A percentile compares a stretch with the other conserved stretches of the same genome.
These are phyloP conservation scores for Galerucella pusilla DNA, from an alignment of 2,888 invertebrate genomes.

Conservation along the genomic window DNA sequence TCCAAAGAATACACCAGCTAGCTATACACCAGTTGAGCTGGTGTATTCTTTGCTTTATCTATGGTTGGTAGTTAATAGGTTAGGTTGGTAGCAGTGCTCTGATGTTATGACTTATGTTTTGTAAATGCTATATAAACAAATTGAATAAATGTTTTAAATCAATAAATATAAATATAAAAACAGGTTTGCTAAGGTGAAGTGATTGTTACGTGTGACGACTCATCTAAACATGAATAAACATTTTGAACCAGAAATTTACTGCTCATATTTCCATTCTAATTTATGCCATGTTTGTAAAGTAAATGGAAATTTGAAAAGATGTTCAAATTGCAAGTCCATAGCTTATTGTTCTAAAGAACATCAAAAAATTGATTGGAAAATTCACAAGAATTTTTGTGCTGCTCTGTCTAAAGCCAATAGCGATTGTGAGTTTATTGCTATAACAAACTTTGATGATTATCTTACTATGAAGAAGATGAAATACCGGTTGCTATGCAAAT, in stretches of 20 bases:
- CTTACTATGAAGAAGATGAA: conserved; percentile 31
- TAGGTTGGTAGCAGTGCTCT: too few species aligned
- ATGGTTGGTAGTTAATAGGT: too few species aligned
- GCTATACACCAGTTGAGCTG: too few species aligned
- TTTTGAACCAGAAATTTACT: conserved; percentile 17
- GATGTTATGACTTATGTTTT: too few species aligned
- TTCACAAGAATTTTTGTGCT: conserved; percentile 74
- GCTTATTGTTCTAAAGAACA: conserved; percentile 85
- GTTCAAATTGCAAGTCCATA: conserved; percentile 77
- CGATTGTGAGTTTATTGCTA: conserved; percentile 13
- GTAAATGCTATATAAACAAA: too few species aligned
- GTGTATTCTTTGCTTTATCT: too few species aligned
- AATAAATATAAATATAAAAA: too few species aligned
- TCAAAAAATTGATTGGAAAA: conserved; percentile 82
- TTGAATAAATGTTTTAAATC: too few species aligned
- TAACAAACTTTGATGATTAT: conserved; percentile 39
- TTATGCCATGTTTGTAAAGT: conserved; percentile 53
- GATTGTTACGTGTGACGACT: too few species aligned
- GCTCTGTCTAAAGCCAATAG: conserved; percentile 42
- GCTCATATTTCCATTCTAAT: conserved; percentile 45
- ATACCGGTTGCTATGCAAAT: conserved; percentile 45
- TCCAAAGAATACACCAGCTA: too few species aligned
- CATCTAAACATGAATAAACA: not conserved
- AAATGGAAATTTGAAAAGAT: conserved; percentile 62
- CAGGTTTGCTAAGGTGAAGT: too few species aligned